phyloP scores from a whole-genome alignment of 1,140 invertebrate genomes.

The Drosophila teissieri region DNA sequence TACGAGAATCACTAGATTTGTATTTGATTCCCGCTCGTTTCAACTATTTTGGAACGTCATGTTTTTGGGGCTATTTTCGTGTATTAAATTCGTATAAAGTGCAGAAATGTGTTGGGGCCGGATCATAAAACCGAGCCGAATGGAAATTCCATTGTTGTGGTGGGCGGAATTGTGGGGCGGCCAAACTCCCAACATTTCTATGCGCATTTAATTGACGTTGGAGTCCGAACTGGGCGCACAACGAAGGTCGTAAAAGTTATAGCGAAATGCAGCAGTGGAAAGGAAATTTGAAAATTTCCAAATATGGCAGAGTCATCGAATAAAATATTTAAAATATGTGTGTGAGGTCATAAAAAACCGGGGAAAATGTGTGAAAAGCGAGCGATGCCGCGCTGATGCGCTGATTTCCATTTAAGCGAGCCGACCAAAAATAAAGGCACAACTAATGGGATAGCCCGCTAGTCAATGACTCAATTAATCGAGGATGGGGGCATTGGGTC shows the following conservation, averaged over 20 bases:
- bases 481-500: conserved; percentile 6
- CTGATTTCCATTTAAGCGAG: conserved; percentile 74
- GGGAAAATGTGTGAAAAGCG: conserved; percentile 1
- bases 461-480: conserved; percentile 80
- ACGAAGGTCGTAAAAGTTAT: conserved; percentile 76
- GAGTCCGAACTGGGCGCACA: conserved; percentile 52
- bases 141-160: conserved; percentile 65
- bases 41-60: conserved; percentile 42
- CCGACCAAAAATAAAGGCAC: conserved; percentile 40
- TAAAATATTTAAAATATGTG: conserved; percentile 65
- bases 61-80: conserved; percentile 69
- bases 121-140: conserved; percentile 67
- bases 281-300: conserved; percentile 73
- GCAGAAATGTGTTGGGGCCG: conserved; percentile 72
- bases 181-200: conserved; percentile 26
- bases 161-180: conserved; percentile 24
- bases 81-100: conserved; percentile 82
- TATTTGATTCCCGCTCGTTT: conserved; percentile 50
- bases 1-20: conserved; percentile 63
- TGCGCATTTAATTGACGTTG: conserved; percentile 67
- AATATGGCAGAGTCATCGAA: conserved; percentile 54
- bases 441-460: conserved; percentile 60
- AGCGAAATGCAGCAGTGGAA: conserved; percentile 62
- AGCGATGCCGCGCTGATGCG: conserved; percentile 41
- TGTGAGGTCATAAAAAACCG: conserved; percentile 47